These are phyloP conservation scores for Acyrthosiphon pisum DNA, from an alignment of 1,140 invertebrate species.

Conservation along the genomic window DNA sequence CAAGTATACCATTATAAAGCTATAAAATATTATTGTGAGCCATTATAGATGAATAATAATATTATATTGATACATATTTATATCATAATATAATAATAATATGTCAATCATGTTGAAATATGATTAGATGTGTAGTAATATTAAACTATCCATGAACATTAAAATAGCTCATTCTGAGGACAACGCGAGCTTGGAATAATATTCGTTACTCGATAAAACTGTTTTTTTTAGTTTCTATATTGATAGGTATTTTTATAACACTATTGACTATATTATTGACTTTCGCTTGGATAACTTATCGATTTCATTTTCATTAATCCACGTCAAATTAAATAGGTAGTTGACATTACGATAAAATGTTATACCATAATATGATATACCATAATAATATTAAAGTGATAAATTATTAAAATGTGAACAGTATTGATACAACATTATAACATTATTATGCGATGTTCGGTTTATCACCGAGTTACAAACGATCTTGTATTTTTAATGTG, in stretches of 20 bases:
- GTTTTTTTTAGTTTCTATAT: neutral
- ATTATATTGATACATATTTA: neutral
- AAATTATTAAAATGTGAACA: neutral
- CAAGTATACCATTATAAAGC: neutral
- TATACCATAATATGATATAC: neutral
- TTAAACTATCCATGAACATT: neutral
- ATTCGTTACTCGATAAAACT: neutral
- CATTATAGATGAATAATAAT: neutral
- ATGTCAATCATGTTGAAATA: neutral
- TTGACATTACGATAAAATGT: neutral
- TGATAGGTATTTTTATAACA: neutral
- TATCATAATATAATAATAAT: neutral
- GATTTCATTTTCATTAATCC: neutral
- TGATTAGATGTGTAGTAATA: neutral
- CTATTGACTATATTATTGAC: neutral
- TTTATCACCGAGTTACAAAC: neutral
- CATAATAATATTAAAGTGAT: neutral
- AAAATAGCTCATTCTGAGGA: neutral
- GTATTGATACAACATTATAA: neutral
- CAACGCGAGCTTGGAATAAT: neutral
- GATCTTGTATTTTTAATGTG: neutral
- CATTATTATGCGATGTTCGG: neutral
- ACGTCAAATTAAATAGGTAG: neutral
- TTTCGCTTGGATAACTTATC: neutral
- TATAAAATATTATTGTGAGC: neutral